phyloP scores from a whole-genome alignment of 2,797 vertebrate species.

The Halcyon leucocephala region DNA sequence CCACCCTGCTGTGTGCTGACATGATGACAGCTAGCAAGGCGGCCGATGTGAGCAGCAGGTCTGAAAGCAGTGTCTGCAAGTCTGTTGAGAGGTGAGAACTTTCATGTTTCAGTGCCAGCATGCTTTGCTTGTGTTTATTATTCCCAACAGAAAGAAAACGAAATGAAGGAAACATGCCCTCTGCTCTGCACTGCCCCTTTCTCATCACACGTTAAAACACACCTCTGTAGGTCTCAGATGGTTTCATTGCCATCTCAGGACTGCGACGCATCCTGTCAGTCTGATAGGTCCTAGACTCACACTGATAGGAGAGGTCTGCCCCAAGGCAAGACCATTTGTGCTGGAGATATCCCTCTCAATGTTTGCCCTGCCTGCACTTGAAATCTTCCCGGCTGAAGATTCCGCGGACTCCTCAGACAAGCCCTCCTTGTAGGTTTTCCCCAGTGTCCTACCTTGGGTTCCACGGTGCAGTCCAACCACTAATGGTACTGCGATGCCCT shows the following conservation, averaged over 20 bases:
- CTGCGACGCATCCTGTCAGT: neutral
- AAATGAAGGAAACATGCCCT: neutral
- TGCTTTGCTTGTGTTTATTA: neutral
- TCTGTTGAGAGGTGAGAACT: slow-evolving; percentile 65
- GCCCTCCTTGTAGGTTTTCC: neutral
- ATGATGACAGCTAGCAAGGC: slow-evolving; percentile 75
- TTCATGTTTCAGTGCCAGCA: neutral
- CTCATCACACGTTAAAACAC: neutral
- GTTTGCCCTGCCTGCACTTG: neutral
- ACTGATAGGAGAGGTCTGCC: neutral
- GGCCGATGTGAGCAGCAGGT: slow-evolving; percentile 68
- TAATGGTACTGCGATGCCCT: neutral
- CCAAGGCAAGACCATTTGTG: neutral
- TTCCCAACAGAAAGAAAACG: neutral
- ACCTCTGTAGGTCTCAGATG: rapidly evolving
- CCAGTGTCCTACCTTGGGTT: neutral
- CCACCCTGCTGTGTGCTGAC: slow-evolving; percentile 71
- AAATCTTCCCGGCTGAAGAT: neutral
- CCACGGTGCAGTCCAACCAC: neutral
- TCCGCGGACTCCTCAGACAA: neutral
- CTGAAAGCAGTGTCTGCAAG: slow-evolving; percentile 50
- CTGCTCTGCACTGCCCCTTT: neutral
- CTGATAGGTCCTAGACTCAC: neutral
- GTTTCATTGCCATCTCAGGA: neutral
- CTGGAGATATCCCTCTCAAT: neutral